Evolutionary conservation across 2,797 vertebrate genomes (phyloP), one percentile per base, ranked within the genome.

Genomic region (Anniella stebbinsi): DNA sequence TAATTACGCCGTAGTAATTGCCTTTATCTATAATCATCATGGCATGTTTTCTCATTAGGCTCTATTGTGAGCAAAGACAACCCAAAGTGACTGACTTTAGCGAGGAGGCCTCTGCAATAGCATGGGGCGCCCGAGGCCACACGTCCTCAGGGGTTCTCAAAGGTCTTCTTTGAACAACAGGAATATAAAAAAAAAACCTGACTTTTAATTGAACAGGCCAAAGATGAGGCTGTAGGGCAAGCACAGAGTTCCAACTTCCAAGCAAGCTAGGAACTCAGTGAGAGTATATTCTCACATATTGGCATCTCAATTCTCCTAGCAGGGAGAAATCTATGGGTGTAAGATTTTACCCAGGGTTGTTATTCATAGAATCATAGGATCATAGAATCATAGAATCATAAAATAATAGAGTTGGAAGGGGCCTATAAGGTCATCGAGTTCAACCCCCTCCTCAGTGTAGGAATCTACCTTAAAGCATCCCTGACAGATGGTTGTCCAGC

Each of bases 11-110:
- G 76, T 3, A 8, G 88, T 87, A 70, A 81, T 3, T 51, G 87
- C n/a, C 82, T 82, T 76, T 54, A 78, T 66, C 87, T 75, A 11
- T 86, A 88, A 83, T 83, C 85, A 41, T 67, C 25, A 38, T 66
- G 84, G 67, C 69, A 67, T 83, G 85, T 90, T 83, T 90, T 73
- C 80, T 88, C 87, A 88, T 88, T 88, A 81, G 69, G 38, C 36
- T 48, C 69, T 70, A 63, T 88, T 88, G 87, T 75, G 51, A 88
- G 80, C 80, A 67, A 57, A 80, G 66, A 28, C 87, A 81, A 88
- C 70, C 66, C 77, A 3, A 5, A 70, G 41, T 4, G 57, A 41
- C 28, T 33, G 57, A 21, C 30, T 72, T 54, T 5, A 4, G 54
- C 51, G n/a, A 75, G 51, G 1, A 13, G 57, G 41, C 5, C 25